Evolutionary conservation across 1,140 invertebrate species (phyloP), one percentile per base, ranked within the genome.

Genomic region (Ceratina australensis): DNA sequence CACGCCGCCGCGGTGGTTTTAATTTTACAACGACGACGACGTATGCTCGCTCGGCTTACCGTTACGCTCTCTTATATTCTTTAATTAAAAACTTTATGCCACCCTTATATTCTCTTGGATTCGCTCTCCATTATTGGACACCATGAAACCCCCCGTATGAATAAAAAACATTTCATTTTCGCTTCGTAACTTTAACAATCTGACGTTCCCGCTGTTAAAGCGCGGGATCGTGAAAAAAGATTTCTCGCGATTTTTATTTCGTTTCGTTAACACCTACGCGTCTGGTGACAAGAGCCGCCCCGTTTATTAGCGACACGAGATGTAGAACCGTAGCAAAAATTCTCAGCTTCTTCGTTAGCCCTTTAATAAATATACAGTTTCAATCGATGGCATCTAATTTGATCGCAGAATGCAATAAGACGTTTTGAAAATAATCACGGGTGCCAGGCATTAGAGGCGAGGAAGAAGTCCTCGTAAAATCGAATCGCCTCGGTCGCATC

Each of bases 401-500:
- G 33, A 42, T 42, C 33, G 3, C 33, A 42, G 33, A 10, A 7
- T 42, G 8, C 10, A 7, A 4, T 3, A 42, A 61, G 33, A 33
- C 60, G 7, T 3, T n/a, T 18, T 4, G 60, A 60, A 61, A 79
- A 59, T 64, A 72, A 57, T 66, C 52, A 42, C 20, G 49, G 50
- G 64, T n/a, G 56, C 47, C 26, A 42, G 15, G 18, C 76, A 75
- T 80, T 42, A 47, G 56, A 33, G 61, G 33, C 49, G n/a, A 18
- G 3, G 22, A 22, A 56, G 47, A 18, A 73, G 68, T 57, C 49
- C 72, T 71, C 61, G 68, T 60, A 83, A 42, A 83, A 83, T 84
- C 72, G 77, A 81, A 84, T 84, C 72, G 82, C 81, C 73, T 84
- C 81, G 71, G 79, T 68, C 69, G 76, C 82, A 76, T 81, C 79